Percentiles rank a stretch among this genome's conserved stretches.
phyloP scores from a whole-genome alignment of 2,113 vertebrate genomes.

The Mobula hypostoma region DNA sequence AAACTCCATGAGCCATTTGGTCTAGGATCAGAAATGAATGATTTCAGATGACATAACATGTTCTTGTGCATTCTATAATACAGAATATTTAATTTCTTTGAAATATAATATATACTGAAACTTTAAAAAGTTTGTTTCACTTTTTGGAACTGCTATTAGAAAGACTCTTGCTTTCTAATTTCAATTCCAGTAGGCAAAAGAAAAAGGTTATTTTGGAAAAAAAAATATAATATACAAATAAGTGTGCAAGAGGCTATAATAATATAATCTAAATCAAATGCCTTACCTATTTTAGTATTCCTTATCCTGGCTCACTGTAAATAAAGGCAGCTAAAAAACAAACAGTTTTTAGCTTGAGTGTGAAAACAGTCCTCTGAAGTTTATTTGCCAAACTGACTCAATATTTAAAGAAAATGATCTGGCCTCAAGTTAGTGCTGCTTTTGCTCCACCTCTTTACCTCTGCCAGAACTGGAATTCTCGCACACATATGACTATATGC shows the following conservation, averaged over 20 bases:
- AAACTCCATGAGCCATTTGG: too few species aligned
- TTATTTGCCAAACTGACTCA: neutral
- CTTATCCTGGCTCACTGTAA: neutral
- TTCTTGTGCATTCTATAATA: too few species aligned
- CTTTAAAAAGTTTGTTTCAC: neutral
- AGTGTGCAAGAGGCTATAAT: neutral
- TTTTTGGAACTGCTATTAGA: neutral
- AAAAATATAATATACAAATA: neutral
- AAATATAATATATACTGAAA: too few species aligned
- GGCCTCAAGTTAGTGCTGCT: neutral
- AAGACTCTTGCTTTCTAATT: neutral
- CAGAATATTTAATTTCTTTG: too few species aligned
- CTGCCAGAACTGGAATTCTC: neutral
- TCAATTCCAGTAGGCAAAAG: neutral
- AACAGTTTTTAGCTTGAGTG: neutral
- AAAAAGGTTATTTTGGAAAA: neutral
- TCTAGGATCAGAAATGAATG: too few species aligned
- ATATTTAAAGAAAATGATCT: constrained; percentile 5
- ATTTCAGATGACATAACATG: too few species aligned
- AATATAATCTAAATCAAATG: neutral
- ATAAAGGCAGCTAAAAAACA: neutral
- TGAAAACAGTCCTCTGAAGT: neutral
- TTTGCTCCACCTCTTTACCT: constrained; percentile 31
- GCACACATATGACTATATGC: neutral
- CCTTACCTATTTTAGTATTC: constrained; percentile 18